Conservation (phyloP, 2,113 vertebrate species). For the Solenodon paradoxus region DNA sequence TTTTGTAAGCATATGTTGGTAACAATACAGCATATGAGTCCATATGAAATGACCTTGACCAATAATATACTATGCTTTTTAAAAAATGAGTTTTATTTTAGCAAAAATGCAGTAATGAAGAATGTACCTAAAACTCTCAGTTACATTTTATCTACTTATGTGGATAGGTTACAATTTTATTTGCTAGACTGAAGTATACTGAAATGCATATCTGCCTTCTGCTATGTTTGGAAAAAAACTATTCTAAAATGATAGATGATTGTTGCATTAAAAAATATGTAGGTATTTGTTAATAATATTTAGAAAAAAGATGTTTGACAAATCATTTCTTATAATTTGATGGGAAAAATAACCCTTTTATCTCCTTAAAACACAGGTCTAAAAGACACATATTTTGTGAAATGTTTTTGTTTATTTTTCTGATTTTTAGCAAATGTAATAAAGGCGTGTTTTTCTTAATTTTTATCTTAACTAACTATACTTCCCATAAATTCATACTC, state of each 20-base stretch:
- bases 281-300: neutral
- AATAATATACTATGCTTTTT: neutral
- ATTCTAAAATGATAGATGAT: neutral
- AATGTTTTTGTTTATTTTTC: neutral
- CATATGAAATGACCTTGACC: neutral
- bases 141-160: neutral
- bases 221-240: neutral
- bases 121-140: neutral
- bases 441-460: neutral
- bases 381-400: neutral
- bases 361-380: neutral
- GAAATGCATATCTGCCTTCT: neutral
- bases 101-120: neutral
- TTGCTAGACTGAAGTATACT: neutral
- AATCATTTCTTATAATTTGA: neutral
- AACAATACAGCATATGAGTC: neutral
- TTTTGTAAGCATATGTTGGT: neutral
- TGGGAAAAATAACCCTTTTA: neutral
- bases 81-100: neutral
- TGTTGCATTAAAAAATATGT: neutral
- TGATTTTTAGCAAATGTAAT: neutral
- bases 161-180: neutral
- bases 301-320: neutral
- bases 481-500: neutral
- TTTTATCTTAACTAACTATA: neutral